Base-by-base conservation (phyloP, 2,888 invertebrate genomes). In the Lottia scabra region DNA sequence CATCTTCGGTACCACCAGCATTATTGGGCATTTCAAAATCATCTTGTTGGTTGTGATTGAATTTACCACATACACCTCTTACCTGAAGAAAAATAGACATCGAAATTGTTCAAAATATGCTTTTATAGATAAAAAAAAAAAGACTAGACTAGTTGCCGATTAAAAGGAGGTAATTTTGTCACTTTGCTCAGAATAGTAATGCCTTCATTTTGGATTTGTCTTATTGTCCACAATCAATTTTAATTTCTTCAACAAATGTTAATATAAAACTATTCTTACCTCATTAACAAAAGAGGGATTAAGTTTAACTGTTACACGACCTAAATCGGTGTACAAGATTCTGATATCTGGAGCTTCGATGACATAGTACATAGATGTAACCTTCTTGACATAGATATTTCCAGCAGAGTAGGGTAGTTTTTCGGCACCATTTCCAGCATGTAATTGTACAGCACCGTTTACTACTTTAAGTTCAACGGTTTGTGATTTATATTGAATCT, bases 51-150 rank as follows among this genome's bases (percentile, higher is more conserved):
- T 96, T 93, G 68, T 93, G 93, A 88, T 96, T 95, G 90, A 94
- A 96, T 88, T 96, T 96, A 1, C 96, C 96, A 86, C 96, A 97
- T 0, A 97, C 91, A 70, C 96, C 96, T 38, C 10, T 38, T 38
- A 38, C 38, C 38, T 38, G 10, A 1, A 30, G 10, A 38, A 10
- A 10, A 38, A 38, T 4, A 30, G 3, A 30, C 30, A 30, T 30
- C 30, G 5, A 5, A 30, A 30, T 4, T 30, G 30, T 4, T 30
- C 5, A 30, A 30, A 30, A 4, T 2, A 30, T 30, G 30, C 30
- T n/a, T n/a, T n/a, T n/a, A n/a, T n/a, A n/a, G n/a, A n/a, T n/a
- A n/a, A n/a, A n/a, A n/a, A n/a, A n/a, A n/a, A n/a, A n/a, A n/a
- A n/a, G n/a, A n/a, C n/a, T n/a, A n/a, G n/a, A n/a, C n/a, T n/a